Base-by-base conservation (phyloP, 2,888 invertebrate species). In the Eupithecia vulgata region DNA sequence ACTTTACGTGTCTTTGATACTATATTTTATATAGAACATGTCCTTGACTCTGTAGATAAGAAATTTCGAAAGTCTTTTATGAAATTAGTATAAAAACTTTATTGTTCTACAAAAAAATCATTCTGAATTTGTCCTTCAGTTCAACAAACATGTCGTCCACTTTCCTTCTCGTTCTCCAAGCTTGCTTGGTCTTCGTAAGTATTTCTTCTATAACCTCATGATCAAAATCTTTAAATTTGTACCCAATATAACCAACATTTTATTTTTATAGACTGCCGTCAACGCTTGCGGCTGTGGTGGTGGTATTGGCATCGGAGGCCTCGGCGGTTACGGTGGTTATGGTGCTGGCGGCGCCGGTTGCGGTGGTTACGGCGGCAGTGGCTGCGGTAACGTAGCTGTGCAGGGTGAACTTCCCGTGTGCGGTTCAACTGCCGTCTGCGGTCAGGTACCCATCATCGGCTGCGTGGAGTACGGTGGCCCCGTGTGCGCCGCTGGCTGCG, bases 361-460 rank as follows among this genome's bases (percentile, higher is more conserved):
- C 70, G 72, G 78, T 13, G 80, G 80, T 5, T 82, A 80, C 73
- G 82, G 81, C 45, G 82, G 81, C 65, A 72, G 72, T 45, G 84
- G 84, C 17, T 59, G 78, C 70, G 83, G 82, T 35, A 82, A 84
- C 73, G 75, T 85, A 34, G 81, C 79, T 5, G 84, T 84, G 35
- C 79, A 79, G 10, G 85, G 86, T 1, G 82, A 82, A 73, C 76
- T 86, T 68, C 82, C 81, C n/a, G 87, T 85, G 17, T 81, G 78
- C 37, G 86, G 87, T 42, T 76, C 79, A 59, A 79, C 87, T 40
- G 73, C 77, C 35, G 71, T 80, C 45, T 66, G 72, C 10, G 80
- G 80, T 15, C 80, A 76, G 70, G 79, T 80, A 34, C 79, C 80
- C 71, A 78, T 80, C 73, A 79, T 82, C 67, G 82, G 81, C 13